Conservation (phyloP, 2,888 invertebrate genomes). For the Scaptomyza polygonia region DNA sequence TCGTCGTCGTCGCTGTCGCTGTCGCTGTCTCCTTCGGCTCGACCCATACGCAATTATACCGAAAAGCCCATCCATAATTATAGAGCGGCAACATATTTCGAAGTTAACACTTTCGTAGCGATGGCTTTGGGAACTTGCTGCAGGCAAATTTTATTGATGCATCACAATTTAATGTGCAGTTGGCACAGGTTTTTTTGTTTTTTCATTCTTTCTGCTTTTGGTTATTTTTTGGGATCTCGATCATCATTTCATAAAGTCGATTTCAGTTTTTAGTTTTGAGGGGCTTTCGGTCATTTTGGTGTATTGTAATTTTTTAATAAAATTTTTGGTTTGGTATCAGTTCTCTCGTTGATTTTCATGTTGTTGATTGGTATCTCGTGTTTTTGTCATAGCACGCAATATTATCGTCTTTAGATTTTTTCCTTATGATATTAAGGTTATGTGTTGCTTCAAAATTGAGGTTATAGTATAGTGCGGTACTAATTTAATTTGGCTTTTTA, state of each 20-base stretch:
- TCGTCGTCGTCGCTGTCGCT: background rate
- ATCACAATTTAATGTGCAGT: conserved; percentile 79
- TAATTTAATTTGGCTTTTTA: conserved; percentile 17
- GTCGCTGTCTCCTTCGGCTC: conserved; percentile 10
- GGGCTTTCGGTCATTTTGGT: conserved; percentile 28
- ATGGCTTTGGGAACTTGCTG: conserved; percentile 78
- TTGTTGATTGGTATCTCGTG: conserved; percentile 71
- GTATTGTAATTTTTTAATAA: conserved; percentile 76
- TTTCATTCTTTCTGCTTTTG: conserved; percentile 4
- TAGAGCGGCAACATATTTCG: conserved; percentile 83
- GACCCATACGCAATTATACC: conserved; percentile 80
- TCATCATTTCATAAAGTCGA: conserved; percentile 62
- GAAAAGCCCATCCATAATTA: conserved; percentile 82
- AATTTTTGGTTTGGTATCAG: conserved; percentile 54
- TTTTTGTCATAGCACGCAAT: conserved; percentile 74
- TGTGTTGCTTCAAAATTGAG: conserved; percentile 36
- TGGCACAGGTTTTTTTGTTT: conserved; percentile 47
- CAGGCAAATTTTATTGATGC: conserved; percentile 81
- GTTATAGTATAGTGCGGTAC: conserved; percentile 29
- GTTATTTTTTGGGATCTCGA: conserved; percentile 38
- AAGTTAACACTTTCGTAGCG: conserved; percentile 84
- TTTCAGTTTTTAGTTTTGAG: conserved; percentile 9
- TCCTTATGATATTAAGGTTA: conserved; percentile 28
- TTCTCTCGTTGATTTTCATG: conserved; percentile 62
- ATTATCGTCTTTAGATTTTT: conserved; percentile 19